Percentiles rank a stretch among this genome's conserved stretches.
Evolutionary conservation across 2,888 invertebrate genomes (phyloP).

Genomic region (Athalia cordata): DNA sequence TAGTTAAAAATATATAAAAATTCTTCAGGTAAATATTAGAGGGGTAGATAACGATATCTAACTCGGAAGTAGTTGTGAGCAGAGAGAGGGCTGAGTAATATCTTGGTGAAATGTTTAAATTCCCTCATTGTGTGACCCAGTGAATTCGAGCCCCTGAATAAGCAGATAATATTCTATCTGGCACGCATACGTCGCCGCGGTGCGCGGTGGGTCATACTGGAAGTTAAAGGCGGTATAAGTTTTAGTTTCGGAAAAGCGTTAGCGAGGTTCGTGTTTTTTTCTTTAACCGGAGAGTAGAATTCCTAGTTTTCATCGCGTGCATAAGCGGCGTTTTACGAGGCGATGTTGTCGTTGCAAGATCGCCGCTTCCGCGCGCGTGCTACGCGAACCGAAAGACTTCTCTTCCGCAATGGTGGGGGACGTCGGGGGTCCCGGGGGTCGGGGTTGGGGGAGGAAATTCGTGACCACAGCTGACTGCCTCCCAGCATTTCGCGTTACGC

Average conservation of each 20-base stretch:
- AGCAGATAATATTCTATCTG: not conserved
- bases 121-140: constrained; percentile 22
- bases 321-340: constrained; percentile 27
- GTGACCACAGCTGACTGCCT: constrained; percentile 36
- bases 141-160: not conserved
- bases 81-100: too few relatives aligned
- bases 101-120: constrained; percentile 13
- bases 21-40: too few relatives aligned
- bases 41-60: not conserved
- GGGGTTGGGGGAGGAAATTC: constrained; percentile 2
- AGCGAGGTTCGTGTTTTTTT: too few relatives aligned
- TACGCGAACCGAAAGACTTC: constrained; percentile 29
- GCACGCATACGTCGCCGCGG: not conserved
- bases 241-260: too few relatives aligned
- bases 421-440: not conserved
- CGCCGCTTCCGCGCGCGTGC: constrained; percentile 32
- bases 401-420: not conserved
- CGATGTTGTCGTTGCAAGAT: constrained; percentile 30
- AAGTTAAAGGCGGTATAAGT: too few relatives aligned
- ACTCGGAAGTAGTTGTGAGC: constrained; percentile 9
- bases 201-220: too few relatives aligned
- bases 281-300: not conserved
- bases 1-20: too few relatives aligned
- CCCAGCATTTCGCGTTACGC: not conserved
- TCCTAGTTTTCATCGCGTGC: constrained; percentile 27